Percentiles rank a stretch among this genome's conserved stretches.
Evolutionary conservation across 2,888 invertebrate genomes (phyloP).

Genomic region (Scaptomyza parva): DNA sequence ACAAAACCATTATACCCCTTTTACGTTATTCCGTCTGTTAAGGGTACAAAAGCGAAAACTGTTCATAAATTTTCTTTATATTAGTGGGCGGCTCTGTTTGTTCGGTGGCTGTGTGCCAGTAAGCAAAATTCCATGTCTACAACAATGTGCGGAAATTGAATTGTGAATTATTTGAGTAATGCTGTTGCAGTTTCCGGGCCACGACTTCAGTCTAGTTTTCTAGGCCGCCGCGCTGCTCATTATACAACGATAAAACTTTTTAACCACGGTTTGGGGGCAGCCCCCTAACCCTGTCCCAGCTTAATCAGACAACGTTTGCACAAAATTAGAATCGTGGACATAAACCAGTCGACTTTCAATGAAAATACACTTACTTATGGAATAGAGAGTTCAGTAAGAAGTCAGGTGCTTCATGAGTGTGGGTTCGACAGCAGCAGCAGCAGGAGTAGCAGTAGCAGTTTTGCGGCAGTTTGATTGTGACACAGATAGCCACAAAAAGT

Average conservation of each 20-base stretch:
- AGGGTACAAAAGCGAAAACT: no score
- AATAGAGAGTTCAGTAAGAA: background rate
- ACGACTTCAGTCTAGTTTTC: conserved; percentile 61
- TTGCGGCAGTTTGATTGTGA: conserved; percentile 37
- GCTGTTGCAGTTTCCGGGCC: conserved; percentile 66
- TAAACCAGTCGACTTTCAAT: conserved; percentile 41
- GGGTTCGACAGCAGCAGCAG: conserved; percentile 5
- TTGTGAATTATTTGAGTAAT: conserved; percentile 76
- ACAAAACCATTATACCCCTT: no score
- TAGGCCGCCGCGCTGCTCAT: conserved; percentile 58
- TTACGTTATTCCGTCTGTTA: no score
- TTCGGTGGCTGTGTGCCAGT: conserved; percentile 22
- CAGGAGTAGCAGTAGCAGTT: no score
- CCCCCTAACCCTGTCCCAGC: no score
- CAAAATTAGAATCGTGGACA: conserved; percentile 51
- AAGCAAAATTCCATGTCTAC: conserved; percentile 70
- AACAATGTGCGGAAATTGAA: conserved; percentile 74
- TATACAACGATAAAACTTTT: conserved; percentile 61
- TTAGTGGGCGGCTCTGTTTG: conserved; percentile 17
- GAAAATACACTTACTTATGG: conserved; percentile 6
- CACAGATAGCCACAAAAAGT: conserved; percentile 59
- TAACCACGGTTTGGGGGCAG: conserved; percentile 9
- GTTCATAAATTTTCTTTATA: conserved; percentile 72
- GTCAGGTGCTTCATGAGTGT: conserved; percentile 10
- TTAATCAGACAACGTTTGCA: conserved; percentile 41